Conservation (phyloP, 2,888 invertebrate genomes). For the Bruchidius siliquastri region DNA sequence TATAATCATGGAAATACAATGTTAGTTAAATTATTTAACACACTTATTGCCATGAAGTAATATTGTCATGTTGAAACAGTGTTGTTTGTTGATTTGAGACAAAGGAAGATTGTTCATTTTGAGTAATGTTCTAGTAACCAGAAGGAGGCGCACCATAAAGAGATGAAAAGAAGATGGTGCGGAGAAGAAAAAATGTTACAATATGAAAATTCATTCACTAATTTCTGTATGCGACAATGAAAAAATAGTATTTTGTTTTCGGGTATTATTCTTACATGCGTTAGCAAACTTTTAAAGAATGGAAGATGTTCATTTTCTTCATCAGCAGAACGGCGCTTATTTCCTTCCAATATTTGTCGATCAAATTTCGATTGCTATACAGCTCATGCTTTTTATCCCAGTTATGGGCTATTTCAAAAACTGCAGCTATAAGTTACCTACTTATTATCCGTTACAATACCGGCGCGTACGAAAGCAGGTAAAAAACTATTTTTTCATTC, state of each 20-base stretch:
- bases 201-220: conserved; percentile 8
- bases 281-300: conserved; percentile 6
- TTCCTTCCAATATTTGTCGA: conserved; percentile 3
- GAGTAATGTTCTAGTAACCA: conserved; percentile 1
- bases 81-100: no score
- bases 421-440: no score
- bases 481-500: no score
- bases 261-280: conserved; percentile 7
- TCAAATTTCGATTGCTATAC: conserved; percentile 4
- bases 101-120: no score
- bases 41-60: no score
- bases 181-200: conserved; percentile 2
- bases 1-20: no score
- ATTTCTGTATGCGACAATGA: conserved; percentile 7
- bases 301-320: conserved; percentile 5
- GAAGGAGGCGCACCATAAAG: conserved; percentile 6
- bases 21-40: no score
- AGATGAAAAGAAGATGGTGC: conserved; percentile 4
- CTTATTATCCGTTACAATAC: no score
- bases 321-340: background rate
- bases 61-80: no score
- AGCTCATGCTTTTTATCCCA: no score
- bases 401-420: no score
- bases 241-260: conserved; percentile 6
- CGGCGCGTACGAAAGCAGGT: no score